Base-by-base conservation (phyloP, 2,797 vertebrate species). In the Myotis myotis region DNA sequence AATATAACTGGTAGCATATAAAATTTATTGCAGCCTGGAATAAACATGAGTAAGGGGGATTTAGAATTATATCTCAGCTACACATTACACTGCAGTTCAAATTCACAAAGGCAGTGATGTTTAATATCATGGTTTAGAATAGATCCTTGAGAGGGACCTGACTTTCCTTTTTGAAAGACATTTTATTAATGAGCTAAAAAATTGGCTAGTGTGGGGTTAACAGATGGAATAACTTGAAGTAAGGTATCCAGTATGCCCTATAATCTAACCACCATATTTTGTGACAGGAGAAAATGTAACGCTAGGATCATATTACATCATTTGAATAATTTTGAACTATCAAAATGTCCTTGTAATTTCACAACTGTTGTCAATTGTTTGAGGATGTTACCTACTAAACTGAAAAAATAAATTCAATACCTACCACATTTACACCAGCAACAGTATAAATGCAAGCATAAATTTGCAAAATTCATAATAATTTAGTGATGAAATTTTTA, bases 391-490 rank as follows among this genome's bases (percentile, higher is more conserved):
- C 83, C 71, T 96, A 71, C 82, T 86, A 92, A 96, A 85, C 30
- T 62, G 51, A 97, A 96, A 93, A 80, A 38, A 89, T 96, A 66
- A 91, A 92, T 96, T 97, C 87, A 89, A 51, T 96, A 92, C 51
- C 84, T 96, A 95, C 60, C 87, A 96, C 97, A 87, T 97, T 94
- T 92, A 96, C 91, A 95, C 95, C 96, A 96, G 91, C 80, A 93
- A 94, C 94, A 96, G 93, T 97, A 94, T 84, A 95, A 95, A 96
- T 94, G 71, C 97, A 97, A 97, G 95, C 81, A 87, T 95, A 79
- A 94, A 95, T 97, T 97, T 98, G 96, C 97, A 96, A 97, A 97
- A 55, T 92, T 97, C 97, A 96, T 96, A 89, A 94, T 51, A 89
- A 96, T 97, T 97, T 97, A 97, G 96, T 97, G 96, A 72, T 3